Base-by-base conservation (phyloP, 2,113 vertebrate genomes). In the Rhea americana region DNA sequence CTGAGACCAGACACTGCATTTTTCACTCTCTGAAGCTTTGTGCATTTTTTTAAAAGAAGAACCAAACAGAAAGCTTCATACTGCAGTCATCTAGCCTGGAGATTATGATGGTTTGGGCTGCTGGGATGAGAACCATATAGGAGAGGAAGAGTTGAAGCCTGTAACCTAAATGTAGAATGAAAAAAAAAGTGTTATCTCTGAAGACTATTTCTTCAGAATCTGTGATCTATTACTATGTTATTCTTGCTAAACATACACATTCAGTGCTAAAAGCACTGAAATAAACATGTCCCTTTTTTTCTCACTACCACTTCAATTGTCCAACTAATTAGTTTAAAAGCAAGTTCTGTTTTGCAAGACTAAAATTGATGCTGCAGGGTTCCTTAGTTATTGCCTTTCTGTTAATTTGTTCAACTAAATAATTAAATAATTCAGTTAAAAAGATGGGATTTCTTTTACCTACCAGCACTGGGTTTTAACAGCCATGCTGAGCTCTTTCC, bases 241-340 rank as follows among this genome's bases (percentile, higher is more conserved):
- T 30, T 35, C 8, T 61, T 63, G 78, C 50, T 5, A 62, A 74
- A 30, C 82, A 91, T 94, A 91, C 56, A 51, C 55, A 61, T 90
- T 91, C 93, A 94, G 95, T 93, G 93, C 59, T 30, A 45, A 87
- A 78, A 85, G 45, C n/a, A 66, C 59, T 63, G 89, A 87, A 85
- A 90, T 72, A 88, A 86, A 76, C 8, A 6, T 68, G 51, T 76
- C n/a, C 45, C 53, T 32, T 66, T 85, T 82, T 17, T 63, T 89
- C 72, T 77, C 55, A 67, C 62, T 80, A 53, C 30, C 43, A 37
- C 75, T 95, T 85, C 89, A 67, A 85, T 73, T 68, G 39, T 35
- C 59, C 65, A 56, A 74, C 89, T 87, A 85, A 71, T 32, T 75
- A 35, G 81, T 82, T 26, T 92, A 96, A 96, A 95, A 96, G 89